Evolutionary conservation across 64 coral and sea anemone species (phyloP), one percentile per base, ranked within the genome.

Genomic region (Orbicella faveolata): DNA sequence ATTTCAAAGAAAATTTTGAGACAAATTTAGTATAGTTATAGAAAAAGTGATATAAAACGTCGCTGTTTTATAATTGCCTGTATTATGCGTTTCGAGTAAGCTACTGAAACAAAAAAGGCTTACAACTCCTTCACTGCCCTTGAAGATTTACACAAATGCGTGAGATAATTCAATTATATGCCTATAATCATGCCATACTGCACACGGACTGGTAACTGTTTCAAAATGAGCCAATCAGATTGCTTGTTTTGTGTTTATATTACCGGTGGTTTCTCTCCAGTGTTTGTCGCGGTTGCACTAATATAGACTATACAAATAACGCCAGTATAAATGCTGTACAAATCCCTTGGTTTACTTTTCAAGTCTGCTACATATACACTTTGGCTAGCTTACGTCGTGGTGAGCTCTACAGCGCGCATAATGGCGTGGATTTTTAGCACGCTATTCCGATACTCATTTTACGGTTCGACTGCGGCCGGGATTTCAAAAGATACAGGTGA

Each of bases 401-500:
- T 52, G 23, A 9, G 64, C 41, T 52, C 39, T 20, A 48, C 65
- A 23, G 23, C 44, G 4, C 6, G 9, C 8, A 53, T 25, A 4
- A 85, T 85, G 82, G 63, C 82, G 21, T 85, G 82, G 82, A 73
- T 85, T 72, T 73, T 85, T 73, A 52, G 82, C 82, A 72, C 82
- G 11, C 36, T 85, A 0, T 73, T 85, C 51, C 65, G 65, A 52
- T 85, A 73, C 33, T 52, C 65, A 7, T 26, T 73, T 12, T 73
- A 70, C 23, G 82, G 61, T 6, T 85, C 82, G 9, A 30, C 82
- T 6, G 37, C 64, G n/a, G 51, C 82, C 25, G 64, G 1, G 82
- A 73, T 72, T 26, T 85, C 66, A 17, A 85, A 73, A 23, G 82
- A 73, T 2, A 85, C 64, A 52, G 82, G 82, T 85, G 23, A 52